A percentile compares a stretch with the other conserved stretches of the same genome.
Evolutionary conservation across 2,113 vertebrate species (phyloP).

Genomic region (Ptychochromis oligacanthus): DNA sequence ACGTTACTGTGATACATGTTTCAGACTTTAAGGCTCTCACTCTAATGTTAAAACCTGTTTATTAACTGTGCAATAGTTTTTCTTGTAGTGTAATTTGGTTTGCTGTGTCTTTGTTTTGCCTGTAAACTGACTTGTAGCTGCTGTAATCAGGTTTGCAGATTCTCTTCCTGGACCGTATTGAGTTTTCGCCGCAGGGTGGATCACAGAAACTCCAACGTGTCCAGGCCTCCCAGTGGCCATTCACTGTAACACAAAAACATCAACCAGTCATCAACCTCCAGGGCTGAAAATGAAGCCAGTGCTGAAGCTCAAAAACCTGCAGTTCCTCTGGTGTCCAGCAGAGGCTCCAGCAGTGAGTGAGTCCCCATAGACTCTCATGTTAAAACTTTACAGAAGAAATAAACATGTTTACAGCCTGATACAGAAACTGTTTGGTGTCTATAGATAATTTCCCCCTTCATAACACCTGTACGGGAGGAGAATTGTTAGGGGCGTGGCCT

Average conservation of each 20-base stretch:
- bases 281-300: not conserved
- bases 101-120: not conserved
- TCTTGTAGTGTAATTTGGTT: not conserved
- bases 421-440: too few relatives aligned
- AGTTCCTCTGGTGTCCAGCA: not conserved
- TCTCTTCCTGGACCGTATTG: slow-evolving; percentile 15
- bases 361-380: too few relatives aligned
- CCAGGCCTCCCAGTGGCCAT: slow-evolving; percentile 66
- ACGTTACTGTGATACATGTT: not conserved
- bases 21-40: not conserved
- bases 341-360: not conserved
- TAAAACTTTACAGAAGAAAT: too few relatives aligned
- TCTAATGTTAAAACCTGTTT: not conserved
- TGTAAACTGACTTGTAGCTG: slow-evolving; percentile 58
- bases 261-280: not conserved
- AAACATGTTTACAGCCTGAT: too few relatives aligned
- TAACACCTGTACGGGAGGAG: too few relatives aligned
- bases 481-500: too few relatives aligned
- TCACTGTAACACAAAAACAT: slow-evolving; percentile 46
- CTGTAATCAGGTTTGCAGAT: slow-evolving; percentile 59
- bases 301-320: not conserved
- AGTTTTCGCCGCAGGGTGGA: slow-evolving; percentile 48
- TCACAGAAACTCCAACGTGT: slow-evolving; percentile 65
- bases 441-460: too few relatives aligned
- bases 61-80: too few relatives aligned